Conservation (phyloP, 2,888 invertebrate species). For the Scaeva pyrastri region DNA sequence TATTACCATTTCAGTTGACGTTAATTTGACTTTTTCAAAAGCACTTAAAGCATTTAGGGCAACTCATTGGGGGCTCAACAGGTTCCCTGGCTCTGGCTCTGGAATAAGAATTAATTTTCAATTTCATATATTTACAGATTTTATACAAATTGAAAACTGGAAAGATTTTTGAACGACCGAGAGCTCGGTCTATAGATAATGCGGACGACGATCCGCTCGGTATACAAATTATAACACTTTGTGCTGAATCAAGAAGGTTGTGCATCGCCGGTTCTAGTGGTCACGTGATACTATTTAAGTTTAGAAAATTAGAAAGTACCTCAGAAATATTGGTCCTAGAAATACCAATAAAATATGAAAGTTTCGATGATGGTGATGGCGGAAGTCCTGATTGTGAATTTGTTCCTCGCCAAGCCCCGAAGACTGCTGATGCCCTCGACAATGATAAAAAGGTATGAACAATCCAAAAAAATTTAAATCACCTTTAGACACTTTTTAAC, state of each 20-base stretch:
- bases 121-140: slow-evolving; percentile 84
- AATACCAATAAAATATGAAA: slow-evolving; percentile 93
- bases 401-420: slow-evolving; percentile 85
- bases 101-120: too few relatives aligned
- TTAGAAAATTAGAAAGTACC: slow-evolving; percentile 94
- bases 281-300: slow-evolving; percentile 98
- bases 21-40: too few relatives aligned
- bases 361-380: slow-evolving; percentile 90
- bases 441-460: slow-evolving; percentile 84
- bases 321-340: slow-evolving; percentile 92
- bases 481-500: slow-evolving; percentile 36
- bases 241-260: slow-evolving; percentile 95
- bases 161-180: slow-evolving; percentile 88
- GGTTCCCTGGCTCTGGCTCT: too few relatives aligned
- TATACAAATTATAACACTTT: slow-evolving; percentile 94
- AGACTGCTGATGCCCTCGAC: slow-evolving; percentile 81
- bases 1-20: too few relatives aligned
- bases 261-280: slow-evolving; percentile 96
- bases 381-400: slow-evolving; percentile 93
- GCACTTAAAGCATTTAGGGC: too few relatives aligned
- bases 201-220: slow-evolving; percentile 94
- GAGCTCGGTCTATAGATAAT: slow-evolving; percentile 86
- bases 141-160: slow-evolving; percentile 99
- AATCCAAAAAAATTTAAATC: not conserved
- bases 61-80: too few relatives aligned